Conservation (phyloP, 2,113 vertebrate species). For the Phrynocephalus versicolor region DNA sequence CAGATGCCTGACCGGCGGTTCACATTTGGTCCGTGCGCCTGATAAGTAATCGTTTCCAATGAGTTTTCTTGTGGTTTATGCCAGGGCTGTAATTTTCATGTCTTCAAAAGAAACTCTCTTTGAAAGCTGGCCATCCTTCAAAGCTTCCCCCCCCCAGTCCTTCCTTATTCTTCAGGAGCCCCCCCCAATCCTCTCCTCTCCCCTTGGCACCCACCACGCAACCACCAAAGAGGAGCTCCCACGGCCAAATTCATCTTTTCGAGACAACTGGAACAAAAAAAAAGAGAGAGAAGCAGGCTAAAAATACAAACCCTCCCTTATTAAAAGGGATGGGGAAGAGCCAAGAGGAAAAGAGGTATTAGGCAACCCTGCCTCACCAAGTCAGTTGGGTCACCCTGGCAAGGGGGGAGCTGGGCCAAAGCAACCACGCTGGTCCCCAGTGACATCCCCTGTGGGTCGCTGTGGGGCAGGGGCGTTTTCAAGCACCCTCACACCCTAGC, state of each 20-base stretch:
- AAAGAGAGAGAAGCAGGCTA: background rate
- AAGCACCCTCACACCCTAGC: background rate
- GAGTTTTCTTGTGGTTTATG: constrained; percentile 50
- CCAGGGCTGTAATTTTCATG: constrained; percentile 47
- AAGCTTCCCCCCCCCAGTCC: constrained; percentile 32
- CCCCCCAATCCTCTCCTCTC: background rate
- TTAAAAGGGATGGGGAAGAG: background rate
- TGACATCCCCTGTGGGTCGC: too few relatives aligned
- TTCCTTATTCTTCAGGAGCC: constrained; percentile 32
- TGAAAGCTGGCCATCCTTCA: constrained; percentile 43
- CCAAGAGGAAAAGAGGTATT: background rate
- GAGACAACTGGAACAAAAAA: background rate
- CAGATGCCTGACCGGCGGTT: constrained; percentile 9
- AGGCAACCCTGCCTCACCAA: background rate
- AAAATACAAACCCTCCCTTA: background rate
- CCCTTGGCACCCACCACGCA: background rate
- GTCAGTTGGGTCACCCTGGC: background rate
- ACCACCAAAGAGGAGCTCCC: constrained; percentile 34
- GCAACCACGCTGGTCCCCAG: too few relatives aligned
- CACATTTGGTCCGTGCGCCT: constrained; percentile 44
- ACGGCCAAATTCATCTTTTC: background rate
- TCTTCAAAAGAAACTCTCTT: constrained; percentile 51
- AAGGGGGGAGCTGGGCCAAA: background rate
- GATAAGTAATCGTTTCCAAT: constrained; percentile 28
- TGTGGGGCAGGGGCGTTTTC: too few relatives aligned